phyloP scores from a whole-genome alignment of 2,113 vertebrate species.

The Okapia johnstoni region DNA sequence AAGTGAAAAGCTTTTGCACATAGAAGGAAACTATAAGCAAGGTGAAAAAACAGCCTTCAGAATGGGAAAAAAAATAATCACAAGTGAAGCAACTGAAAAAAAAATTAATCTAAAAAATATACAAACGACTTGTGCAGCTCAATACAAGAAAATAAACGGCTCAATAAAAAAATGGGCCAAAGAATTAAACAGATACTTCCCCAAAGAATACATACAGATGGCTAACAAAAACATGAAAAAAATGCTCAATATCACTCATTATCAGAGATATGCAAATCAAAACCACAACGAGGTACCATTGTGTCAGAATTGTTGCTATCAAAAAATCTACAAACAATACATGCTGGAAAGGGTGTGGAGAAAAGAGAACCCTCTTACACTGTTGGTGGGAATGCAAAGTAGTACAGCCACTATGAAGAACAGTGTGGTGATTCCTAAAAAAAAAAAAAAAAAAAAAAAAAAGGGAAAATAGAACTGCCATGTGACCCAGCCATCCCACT shows the following conservation, averaged over 20 bases:
- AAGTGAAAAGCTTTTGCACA: neutral
- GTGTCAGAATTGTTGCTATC: neutral
- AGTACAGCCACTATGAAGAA: neutral
- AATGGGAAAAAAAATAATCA: neutral
- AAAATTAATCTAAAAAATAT: neutral
- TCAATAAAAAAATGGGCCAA: neutral
- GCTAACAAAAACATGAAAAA: neutral
- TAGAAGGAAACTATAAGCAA: neutral
- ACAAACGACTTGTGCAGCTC: neutral
- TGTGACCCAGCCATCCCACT: neutral
- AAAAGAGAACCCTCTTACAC: neutral
- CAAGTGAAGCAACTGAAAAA: neutral
- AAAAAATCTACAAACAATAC: neutral
- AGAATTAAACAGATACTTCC: neutral
- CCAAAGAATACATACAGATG: neutral
- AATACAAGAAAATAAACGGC: neutral
- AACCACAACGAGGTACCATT: neutral
- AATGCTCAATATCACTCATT: neutral
- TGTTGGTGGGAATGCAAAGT: neutral
- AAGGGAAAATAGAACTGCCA: neutral
- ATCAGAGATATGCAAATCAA: neutral
- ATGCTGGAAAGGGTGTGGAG: neutral
- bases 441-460: neutral
- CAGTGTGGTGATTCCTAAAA: neutral
- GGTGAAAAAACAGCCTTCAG: neutral